Evolutionary conservation across 1,140 invertebrate species (phyloP).

Genomic region (Polypedilum vanderplanki): DNA sequence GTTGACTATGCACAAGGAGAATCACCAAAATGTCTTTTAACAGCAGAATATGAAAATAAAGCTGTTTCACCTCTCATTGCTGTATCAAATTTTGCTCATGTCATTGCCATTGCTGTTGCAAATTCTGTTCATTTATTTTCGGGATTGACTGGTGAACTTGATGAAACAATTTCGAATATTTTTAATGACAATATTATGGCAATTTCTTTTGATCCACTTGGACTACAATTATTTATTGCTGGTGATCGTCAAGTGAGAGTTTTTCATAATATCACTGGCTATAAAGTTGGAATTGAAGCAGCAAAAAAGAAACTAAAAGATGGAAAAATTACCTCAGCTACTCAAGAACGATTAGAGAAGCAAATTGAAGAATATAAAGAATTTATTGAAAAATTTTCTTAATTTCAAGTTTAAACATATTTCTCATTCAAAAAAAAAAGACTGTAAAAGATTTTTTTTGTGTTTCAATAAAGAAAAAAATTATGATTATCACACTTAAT

Average conservation of each 20-base stretch:
- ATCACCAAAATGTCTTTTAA: slow-evolving; percentile 62
- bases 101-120: slow-evolving; percentile 60
- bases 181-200: slow-evolving; percentile 54
- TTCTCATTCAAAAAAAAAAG: background rate
- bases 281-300: slow-evolving; percentile 57
- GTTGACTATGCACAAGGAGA: slow-evolving; percentile 72
- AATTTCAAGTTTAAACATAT: background rate
- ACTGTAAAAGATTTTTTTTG: too few relatives aligned
- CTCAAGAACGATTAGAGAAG: slow-evolving; percentile 64
- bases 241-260: slow-evolving; percentile 71
- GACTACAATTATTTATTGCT: slow-evolving; percentile 64
- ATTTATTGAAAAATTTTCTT: slow-evolving; percentile 43
- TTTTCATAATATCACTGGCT: slow-evolving; percentile 74
- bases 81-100: slow-evolving; percentile 68
- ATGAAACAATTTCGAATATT: slow-evolving; percentile 58
- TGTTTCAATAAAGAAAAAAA: too few relatives aligned
- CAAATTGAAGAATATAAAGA: slow-evolving; percentile 59
- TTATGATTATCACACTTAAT: too few relatives aligned
- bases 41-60: slow-evolving; percentile 51
- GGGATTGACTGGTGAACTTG: slow-evolving; percentile 54
- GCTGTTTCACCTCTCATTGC: slow-evolving; percentile 49
- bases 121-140: slow-evolving; percentile 63
- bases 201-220: slow-evolving; percentile 64
- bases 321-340: slow-evolving; percentile 53
- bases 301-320: slow-evolving; percentile 55